These are phyloP conservation scores for Oryzias curvinotus DNA, from an alignment of 2,113 vertebrate genomes.

Conservation along the genomic window DNA sequence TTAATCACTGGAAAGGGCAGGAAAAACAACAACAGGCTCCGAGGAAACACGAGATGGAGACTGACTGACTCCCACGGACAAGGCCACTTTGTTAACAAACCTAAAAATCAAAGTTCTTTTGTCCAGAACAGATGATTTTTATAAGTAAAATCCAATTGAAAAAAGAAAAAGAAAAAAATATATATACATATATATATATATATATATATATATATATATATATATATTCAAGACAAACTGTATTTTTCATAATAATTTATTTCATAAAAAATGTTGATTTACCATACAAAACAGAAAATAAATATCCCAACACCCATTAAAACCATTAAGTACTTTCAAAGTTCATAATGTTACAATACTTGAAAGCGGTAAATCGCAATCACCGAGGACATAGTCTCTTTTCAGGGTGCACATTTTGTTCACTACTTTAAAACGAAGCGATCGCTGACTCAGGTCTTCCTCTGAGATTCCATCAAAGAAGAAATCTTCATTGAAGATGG, in stretches of 20 bases:
- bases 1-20: slow-evolving; percentile 76
- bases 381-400: slow-evolving; percentile 77
- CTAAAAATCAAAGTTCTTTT: background rate
- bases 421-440: slow-evolving; percentile 83
- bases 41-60: slow-evolving; percentile 63
- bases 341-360: slow-evolving; percentile 65
- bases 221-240: slow-evolving; percentile 34
- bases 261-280: slow-evolving; percentile 58
- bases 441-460: slow-evolving; percentile 76
- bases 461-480: slow-evolving; percentile 84
- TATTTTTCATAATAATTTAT: slow-evolving; percentile 57
- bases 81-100: slow-evolving; percentile 29
- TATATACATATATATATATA: background rate
- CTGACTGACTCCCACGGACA: slow-evolving; percentile 34
- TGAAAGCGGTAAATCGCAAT: slow-evolving; percentile 74
- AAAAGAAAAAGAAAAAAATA: too few relatives aligned
- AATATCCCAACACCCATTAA: slow-evolving; percentile 61
- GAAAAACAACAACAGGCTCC: slow-evolving; percentile 68
- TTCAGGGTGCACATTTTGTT: slow-evolving; percentile 85
- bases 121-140: background rate
- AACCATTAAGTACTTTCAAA: slow-evolving; percentile 7
- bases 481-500: slow-evolving; percentile 90
- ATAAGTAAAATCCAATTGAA: background rate
- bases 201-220: too few relatives aligned
- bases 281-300: slow-evolving; percentile 65